Evolutionary conservation across 2,888 invertebrate species (phyloP), one percentile per base, ranked within the genome.

Genomic region (Drosophila rellima): DNA sequence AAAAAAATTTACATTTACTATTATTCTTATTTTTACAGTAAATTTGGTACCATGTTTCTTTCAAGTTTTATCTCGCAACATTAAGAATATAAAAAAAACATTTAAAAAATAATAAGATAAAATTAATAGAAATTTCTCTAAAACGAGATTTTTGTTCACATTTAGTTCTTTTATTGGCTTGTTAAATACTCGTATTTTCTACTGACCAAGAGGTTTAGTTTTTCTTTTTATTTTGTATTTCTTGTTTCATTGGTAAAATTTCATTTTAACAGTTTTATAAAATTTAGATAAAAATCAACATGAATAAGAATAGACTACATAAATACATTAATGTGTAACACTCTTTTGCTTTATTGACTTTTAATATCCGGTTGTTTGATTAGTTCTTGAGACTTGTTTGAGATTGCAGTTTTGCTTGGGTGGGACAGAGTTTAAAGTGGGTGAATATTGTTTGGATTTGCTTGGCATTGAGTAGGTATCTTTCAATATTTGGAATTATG

Each of bases 201-300:
- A 62, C 42, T 52, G 57, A 61, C 68, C 67, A 75, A 79, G 52
- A 62, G 62, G 33, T 60, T 50, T 44, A 50, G 35, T 47, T 47
- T 55, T 47, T 13, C 7, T 55, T 60, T n/a, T 73, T 29, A 7
- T 31, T 20, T 45, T 62, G n/a, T 50, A 47, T 72, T 54, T 48
- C 56, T 17, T 57, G 37, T 51, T 33, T 35, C 60, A 35, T 64
- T 80, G 51, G 70, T 86, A 81, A 73, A 86, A 86, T 83, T 81
- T 86, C 70, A 81, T 83, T 80, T 80, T 54, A 87, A 81, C 80
- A 86, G 70, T 74, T 83, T 57, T 78, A 70, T 62, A 81, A 80
- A 80, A 64, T 64, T 67, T 73, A 80, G 67, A 33, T 69, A 70
- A 82, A 70, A 66, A 50, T 52, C 63, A 54, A 73, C 52, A 39